phyloP scores from a whole-genome alignment of 2,888 invertebrate species.

The Beris morrisii region DNA sequence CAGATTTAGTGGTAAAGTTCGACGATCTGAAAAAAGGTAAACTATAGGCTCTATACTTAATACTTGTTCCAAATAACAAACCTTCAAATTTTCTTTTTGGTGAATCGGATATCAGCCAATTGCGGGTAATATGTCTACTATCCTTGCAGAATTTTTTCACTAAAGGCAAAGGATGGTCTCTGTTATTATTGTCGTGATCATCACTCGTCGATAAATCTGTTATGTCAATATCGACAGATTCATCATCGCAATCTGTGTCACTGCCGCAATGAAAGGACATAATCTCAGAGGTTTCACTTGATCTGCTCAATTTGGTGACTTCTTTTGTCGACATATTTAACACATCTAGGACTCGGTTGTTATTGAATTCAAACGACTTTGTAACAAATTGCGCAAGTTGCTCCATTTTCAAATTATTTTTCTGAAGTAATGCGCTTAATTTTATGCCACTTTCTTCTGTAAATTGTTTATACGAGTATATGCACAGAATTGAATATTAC shows the following conservation, averaged over 20 bases:
- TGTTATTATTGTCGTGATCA: slow-evolving; percentile 43
- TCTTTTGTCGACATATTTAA: slow-evolving; percentile 51
- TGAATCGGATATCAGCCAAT: slow-evolving; percentile 52
- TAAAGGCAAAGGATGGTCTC: slow-evolving; percentile 45
- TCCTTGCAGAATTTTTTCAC: slow-evolving; percentile 43
- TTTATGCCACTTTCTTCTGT: background rate
- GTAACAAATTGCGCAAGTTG: slow-evolving; percentile 89
- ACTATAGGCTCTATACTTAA: background rate
- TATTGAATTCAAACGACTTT: slow-evolving; percentile 74
- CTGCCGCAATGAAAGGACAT: slow-evolving; percentile 41
- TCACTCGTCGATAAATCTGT: slow-evolving; percentile 53
- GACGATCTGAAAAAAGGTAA: background rate
- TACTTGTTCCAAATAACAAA: slow-evolving; percentile 2
- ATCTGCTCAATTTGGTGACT: slow-evolving; percentile 41
- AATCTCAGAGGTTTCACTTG: slow-evolving; percentile 40
- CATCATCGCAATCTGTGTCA: slow-evolving; percentile 50
- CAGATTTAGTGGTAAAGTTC: slow-evolving; percentile 41
- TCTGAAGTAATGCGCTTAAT: background rate
- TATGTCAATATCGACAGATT: slow-evolving; percentile 56
- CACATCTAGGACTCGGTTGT: slow-evolving; percentile 51
- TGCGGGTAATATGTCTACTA: slow-evolving; percentile 41
- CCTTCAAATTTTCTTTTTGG: slow-evolving; percentile 44
- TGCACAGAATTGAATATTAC: too few species aligned
- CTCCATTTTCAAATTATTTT: slow-evolving; percentile 66
- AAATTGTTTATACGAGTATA: background rate